Conservation (phyloP, 2,888 invertebrate genomes). For the Dynastes tityus region DNA sequence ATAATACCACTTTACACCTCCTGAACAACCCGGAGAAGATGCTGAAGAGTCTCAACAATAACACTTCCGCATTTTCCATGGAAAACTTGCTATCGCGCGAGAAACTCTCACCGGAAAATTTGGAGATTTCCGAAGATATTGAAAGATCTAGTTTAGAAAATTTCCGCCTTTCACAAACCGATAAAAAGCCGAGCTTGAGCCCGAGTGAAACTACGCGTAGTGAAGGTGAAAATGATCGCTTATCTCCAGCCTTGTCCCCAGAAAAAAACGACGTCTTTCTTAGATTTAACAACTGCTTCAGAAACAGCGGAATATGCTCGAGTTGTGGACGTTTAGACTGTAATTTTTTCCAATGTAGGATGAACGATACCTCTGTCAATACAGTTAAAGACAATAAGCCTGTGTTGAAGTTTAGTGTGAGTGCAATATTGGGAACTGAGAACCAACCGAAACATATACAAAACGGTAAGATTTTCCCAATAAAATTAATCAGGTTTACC, state of each 20-base stretch:
- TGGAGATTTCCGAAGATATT: constrained; percentile 55
- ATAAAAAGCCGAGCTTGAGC: constrained; percentile 25
- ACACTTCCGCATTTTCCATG: constrained; percentile 69
- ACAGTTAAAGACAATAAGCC: constrained; percentile 75
- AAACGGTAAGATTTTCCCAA: constrained; percentile 58
- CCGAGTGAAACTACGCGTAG: constrained; percentile 39
- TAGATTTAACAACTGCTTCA: constrained; percentile 66
- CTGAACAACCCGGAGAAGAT: constrained; percentile 67
- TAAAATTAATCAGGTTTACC: background rate
- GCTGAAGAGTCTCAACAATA: constrained; percentile 67
- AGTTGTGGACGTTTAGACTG: constrained; percentile 75
- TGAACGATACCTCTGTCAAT: constrained; percentile 49
- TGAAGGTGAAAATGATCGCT: constrained; percentile 57
- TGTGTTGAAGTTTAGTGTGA: constrained; percentile 92
- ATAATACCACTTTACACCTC: constrained; percentile 66
- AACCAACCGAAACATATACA: constrained; percentile 56
- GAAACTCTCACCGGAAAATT: constrained; percentile 66
- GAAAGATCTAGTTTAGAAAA: constrained; percentile 48
- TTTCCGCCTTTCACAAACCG: constrained; percentile 12
- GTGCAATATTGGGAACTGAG: constrained; percentile 87
- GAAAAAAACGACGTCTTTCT: constrained; percentile 65
- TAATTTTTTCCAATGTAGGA: constrained; percentile 69
- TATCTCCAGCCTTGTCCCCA: constrained; percentile 61
- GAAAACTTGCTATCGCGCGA: constrained; percentile 67
- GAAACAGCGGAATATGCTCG: constrained; percentile 70